phyloP scores from a whole-genome alignment of 2,888 invertebrate species.

The Drosophila trichaetosa region DNA sequence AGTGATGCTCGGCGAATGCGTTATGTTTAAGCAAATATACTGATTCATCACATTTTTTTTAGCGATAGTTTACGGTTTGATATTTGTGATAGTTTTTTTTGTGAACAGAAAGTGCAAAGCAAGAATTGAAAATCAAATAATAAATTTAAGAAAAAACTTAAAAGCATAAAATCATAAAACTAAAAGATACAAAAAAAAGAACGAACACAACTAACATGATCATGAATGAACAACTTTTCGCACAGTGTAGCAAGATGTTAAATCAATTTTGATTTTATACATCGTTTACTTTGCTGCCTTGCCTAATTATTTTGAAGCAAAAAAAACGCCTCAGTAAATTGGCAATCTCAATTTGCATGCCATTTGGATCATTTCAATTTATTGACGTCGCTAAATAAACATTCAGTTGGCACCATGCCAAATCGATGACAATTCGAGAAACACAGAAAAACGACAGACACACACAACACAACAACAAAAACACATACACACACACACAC shows the following conservation, averaged over 20 bases:
- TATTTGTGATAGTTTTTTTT: conserved; percentile 9
- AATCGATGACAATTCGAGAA: conserved; percentile 67
- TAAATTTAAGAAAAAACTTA: conserved; percentile 29
- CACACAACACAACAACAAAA: conserved; percentile 1
- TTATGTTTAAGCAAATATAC: conserved; percentile 68
- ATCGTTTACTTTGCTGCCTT: neutral
- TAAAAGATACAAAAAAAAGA: conserved; percentile 8
- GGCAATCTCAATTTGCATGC: conserved; percentile 44
- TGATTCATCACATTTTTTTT: conserved; percentile 45
- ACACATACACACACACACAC: conserved; percentile 5
- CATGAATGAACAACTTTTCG: neutral
- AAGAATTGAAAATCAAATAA: conserved; percentile 40
- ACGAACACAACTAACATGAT: conserved; percentile 2
- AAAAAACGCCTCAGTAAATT: conserved; percentile 40
- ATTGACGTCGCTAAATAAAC: conserved; percentile 68
- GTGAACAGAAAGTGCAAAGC: conserved; percentile 29
- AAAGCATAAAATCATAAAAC: conserved; percentile 31
- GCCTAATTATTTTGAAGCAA: conserved; percentile 25
- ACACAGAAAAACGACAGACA: conserved; percentile 31
- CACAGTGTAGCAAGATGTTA: neutral
- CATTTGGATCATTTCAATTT: conserved; percentile 70
- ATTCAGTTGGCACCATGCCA: conserved; percentile 68
- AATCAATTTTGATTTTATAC: conserved; percentile 1
- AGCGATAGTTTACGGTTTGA: conserved; percentile 17
- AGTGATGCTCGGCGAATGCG: conserved; percentile 41